Conservation (phyloP, 2,888 invertebrate genomes). For the Silvanus unidentatus region DNA sequence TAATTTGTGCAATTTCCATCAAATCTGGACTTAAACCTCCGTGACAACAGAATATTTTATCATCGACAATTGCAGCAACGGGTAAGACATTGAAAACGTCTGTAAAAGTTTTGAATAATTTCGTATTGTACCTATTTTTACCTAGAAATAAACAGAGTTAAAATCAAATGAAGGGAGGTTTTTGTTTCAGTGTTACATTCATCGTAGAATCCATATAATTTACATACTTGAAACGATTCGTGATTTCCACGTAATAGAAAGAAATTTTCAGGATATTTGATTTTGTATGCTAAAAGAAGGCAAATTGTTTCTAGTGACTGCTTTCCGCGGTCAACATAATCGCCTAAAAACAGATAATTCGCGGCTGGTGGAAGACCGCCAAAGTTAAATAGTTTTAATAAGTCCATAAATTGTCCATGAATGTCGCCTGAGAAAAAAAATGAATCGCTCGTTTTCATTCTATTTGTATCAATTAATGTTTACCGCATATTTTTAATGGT, state of each 20-base stretch:
- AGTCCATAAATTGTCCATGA: constrained; percentile 60
- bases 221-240: constrained; percentile 61
- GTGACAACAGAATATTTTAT: constrained; percentile 42
- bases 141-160: constrained; percentile 21
- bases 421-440: constrained; percentile 50
- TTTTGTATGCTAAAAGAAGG: constrained; percentile 59
- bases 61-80: constrained; percentile 40
- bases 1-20: constrained; percentile 33
- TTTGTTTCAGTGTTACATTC: constrained; percentile 47
- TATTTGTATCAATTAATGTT: background rate
- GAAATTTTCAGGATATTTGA: constrained; percentile 66
- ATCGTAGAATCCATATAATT: constrained; percentile 60
- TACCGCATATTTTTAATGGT: constrained; percentile 38
- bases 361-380: constrained; percentile 62
- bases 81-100: constrained; percentile 41
- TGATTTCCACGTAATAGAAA: constrained; percentile 63
- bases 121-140: constrained; percentile 40
- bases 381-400: constrained; percentile 57
- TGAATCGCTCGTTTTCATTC: too few relatives aligned
- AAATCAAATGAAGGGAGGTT: background rate
- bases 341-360: constrained; percentile 59
- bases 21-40: constrained; percentile 41
- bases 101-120: constrained; percentile 41
- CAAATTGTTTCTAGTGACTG: constrained; percentile 62
- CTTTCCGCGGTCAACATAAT: constrained; percentile 61